phyloP scores from a whole-genome alignment of 2,113 vertebrate species.

The Monopterus albus region DNA sequence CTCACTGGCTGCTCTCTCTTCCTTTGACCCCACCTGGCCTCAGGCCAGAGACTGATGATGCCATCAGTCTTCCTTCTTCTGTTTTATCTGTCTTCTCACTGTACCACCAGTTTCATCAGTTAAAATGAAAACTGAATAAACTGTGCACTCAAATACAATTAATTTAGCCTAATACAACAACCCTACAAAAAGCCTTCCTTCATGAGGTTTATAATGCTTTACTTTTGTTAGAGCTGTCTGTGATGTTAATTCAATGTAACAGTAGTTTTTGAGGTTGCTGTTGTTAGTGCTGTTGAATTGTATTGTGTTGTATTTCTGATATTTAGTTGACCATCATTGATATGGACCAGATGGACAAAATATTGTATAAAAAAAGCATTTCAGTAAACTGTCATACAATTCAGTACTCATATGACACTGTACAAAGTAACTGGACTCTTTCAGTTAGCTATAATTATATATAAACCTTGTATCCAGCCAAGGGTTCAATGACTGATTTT shows the following conservation, averaged over 20 bases:
- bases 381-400: too few relatives aligned
- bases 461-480: too few relatives aligned
- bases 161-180: background rate
- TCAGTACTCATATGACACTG: too few relatives aligned
- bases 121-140: background rate
- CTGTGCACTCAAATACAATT: background rate
- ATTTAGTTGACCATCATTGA: too few relatives aligned
- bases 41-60: conserved; percentile 51
- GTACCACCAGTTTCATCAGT: background rate
- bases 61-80: conserved; percentile 35
- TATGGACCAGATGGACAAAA: too few relatives aligned
- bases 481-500: too few relatives aligned
- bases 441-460: too few relatives aligned
- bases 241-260: background rate
- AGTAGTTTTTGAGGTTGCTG: too few relatives aligned
- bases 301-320: too few relatives aligned
- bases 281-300: too few relatives aligned
- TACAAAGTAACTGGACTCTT: too few relatives aligned
- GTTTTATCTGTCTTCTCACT: conserved; percentile 18
- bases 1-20: conserved; percentile 70
- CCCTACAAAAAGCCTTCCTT: background rate
- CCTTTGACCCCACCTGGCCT: conserved; percentile 57
- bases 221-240: background rate
- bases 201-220: background rate
- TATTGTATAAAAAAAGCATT: too few relatives aligned